phyloP scores from a whole-genome alignment of 2,888 invertebrate species.

The Pyrrhia umbra region DNA sequence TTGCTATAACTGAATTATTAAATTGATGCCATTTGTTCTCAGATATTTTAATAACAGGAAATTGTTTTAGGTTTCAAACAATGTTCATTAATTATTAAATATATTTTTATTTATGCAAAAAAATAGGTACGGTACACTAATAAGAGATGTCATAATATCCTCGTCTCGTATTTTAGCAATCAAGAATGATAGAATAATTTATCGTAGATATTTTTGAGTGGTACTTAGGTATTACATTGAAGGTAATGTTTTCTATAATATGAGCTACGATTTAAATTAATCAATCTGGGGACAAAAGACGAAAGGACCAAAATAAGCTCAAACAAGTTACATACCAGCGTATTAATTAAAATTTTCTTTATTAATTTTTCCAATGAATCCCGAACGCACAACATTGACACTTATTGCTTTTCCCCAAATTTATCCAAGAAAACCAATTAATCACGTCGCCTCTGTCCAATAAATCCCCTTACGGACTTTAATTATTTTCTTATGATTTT shows the following conservation, averaged over 20 bases:
- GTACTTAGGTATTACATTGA: too few relatives aligned
- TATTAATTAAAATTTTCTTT: conserved; percentile 79
- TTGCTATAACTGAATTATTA: conserved; percentile 87
- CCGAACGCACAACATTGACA: conserved; percentile 86
- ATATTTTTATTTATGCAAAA: too few relatives aligned
- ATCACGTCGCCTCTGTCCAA: conserved; percentile 88
- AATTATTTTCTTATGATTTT: conserved; percentile 91
- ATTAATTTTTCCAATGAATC: conserved; percentile 82
- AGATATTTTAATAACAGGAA: conserved; percentile 62
- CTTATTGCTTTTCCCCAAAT: conserved; percentile 86
- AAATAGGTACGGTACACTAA: too few relatives aligned
- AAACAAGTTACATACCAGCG: conserved; percentile 47
- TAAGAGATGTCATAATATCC: too few relatives aligned
- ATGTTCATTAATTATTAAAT: conserved; percentile 23
- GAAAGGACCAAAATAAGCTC: conserved; percentile 20
- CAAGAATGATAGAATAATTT: too few relatives aligned
- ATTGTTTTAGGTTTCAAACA: conserved; percentile 48
- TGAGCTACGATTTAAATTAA: neutral
- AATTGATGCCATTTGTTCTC: conserved; percentile 83
- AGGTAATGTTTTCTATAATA: too few relatives aligned
- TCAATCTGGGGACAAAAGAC: neutral
- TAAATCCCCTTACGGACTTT: conserved; percentile 89
- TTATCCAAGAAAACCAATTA: conserved; percentile 87
- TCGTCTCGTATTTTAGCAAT: too few relatives aligned
- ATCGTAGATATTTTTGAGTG: too few relatives aligned